These are phyloP conservation scores for Corythornis leucogaster DNA, from an alignment of 2,797 vertebrate species.

Conservation along the genomic window DNA sequence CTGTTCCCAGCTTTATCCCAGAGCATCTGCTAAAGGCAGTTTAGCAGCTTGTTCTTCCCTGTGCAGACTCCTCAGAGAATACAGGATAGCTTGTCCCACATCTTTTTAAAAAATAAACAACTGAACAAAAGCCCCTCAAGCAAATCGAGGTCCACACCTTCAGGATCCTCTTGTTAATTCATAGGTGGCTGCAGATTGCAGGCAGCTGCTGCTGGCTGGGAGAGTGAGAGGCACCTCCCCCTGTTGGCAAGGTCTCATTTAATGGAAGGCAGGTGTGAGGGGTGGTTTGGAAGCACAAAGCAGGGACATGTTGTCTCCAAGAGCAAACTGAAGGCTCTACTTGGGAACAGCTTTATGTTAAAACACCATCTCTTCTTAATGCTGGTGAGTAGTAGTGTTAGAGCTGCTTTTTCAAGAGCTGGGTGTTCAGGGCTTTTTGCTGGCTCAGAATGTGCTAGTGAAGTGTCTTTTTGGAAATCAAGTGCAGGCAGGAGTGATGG, in stretches of 20 bases:
- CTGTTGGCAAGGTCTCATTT: not conserved
- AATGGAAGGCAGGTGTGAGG: not conserved
- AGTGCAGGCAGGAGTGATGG: not conserved
- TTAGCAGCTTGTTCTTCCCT: not conserved
- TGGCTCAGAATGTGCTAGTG: not conserved
- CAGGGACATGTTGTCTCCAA: not conserved
- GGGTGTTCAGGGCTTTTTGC: not conserved
- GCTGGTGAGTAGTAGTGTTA: not conserved
- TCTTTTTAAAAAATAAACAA: not conserved
- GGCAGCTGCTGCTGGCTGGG: not conserved
- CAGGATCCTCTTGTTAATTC: not conserved
- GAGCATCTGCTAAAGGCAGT: not conserved
- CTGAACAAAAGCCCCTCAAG: not conserved
- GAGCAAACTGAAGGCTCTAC: not conserved
- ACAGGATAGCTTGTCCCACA: not conserved
- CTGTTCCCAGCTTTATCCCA: not conserved
- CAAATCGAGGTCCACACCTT: not conserved
- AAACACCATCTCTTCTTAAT: not conserved
- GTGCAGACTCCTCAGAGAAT: not conserved
- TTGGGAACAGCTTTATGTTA: not conserved
- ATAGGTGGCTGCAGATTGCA: not conserved
- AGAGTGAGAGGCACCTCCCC: not conserved
- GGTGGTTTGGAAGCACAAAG: not conserved
- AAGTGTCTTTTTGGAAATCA: not conserved
- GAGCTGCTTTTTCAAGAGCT: not conserved